Conservation (phyloP, 2,113 vertebrate species). For the Entelurus aequoreus region DNA sequence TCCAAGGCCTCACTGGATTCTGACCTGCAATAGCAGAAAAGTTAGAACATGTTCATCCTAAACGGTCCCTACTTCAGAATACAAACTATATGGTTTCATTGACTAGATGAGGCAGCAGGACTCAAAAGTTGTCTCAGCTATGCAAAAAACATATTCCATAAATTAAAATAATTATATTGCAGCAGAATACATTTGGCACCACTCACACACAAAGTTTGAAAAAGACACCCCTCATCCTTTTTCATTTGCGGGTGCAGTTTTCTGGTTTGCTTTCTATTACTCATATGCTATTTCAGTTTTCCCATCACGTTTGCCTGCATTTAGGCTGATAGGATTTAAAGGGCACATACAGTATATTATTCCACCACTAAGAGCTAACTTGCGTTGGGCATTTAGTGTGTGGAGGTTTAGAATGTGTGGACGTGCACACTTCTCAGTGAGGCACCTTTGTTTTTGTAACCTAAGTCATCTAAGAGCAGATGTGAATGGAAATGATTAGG, state of each 20-base stretch:
- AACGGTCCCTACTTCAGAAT: conserved; percentile 6
- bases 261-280: conserved; percentile 34
- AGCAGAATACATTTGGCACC: conserved; percentile 21
- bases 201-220: conserved; percentile 7
- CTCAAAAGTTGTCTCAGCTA: conserved; percentile 12
- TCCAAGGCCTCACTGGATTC: conserved; percentile 75
- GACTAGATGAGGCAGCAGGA: conserved; percentile 17
- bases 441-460: conserved; percentile 42
- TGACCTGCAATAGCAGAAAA: conserved; percentile 57
- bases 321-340: conserved; percentile 18
- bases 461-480: conserved; percentile 34
- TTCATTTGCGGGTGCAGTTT: conserved; percentile 18
- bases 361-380: conserved; percentile 26
- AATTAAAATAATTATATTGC: conserved; percentile 42
- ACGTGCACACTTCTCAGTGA: conserved; percentile 15
- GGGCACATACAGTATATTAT: conserved; percentile 51
- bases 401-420: background rate
- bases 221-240: conserved; percentile 18
- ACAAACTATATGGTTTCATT: background rate
- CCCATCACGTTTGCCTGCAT: conserved; percentile 22
- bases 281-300: conserved; percentile 13
- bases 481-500: conserved; percentile 48
- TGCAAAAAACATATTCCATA: conserved; percentile 24
- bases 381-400: conserved; percentile 3
- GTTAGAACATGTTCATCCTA: background rate